These are phyloP conservation scores for Coremacera marginata DNA, from an alignment of 2,888 invertebrate species.

Conservation along the genomic window DNA sequence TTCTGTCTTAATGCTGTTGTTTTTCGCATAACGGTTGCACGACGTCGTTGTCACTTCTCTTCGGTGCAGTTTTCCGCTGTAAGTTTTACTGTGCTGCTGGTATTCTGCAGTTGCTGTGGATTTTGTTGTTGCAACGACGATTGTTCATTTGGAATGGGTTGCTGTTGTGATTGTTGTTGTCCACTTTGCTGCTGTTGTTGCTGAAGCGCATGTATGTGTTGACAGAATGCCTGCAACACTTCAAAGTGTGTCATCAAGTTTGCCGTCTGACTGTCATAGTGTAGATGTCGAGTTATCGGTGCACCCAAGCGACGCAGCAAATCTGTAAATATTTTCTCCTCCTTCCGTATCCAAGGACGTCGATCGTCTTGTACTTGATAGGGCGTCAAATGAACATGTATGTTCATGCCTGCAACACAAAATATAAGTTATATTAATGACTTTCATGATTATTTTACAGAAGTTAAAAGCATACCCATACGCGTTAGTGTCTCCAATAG, in stretches of 20 bases:
- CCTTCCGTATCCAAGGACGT: slow-evolving; percentile 86
- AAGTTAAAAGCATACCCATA: slow-evolving; percentile 72
- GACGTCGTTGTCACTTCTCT: slow-evolving; percentile 69
- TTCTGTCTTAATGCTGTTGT: slow-evolving; percentile 48
- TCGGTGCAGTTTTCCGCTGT: slow-evolving; percentile 59
- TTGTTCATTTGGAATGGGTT: slow-evolving; percentile 50
- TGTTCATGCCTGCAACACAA: slow-evolving; percentile 73
- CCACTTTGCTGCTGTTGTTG: slow-evolving; percentile 55
- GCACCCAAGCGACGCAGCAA: slow-evolving; percentile 77
- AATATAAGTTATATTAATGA: neutral
- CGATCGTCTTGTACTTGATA: slow-evolving; percentile 86
- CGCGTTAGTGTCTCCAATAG: slow-evolving; percentile 80
- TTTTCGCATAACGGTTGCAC: slow-evolving; percentile 47
- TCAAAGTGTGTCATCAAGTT: slow-evolving; percentile 83
- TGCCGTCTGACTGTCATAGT: slow-evolving; percentile 72
- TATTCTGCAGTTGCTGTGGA: slow-evolving; percentile 34
- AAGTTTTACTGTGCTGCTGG: slow-evolving; percentile 50
- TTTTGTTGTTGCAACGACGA: slow-evolving; percentile 50
- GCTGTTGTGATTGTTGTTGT: slow-evolving; percentile 50
- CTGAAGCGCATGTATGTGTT: slow-evolving; percentile 65
- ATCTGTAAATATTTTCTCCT: slow-evolving; percentile 82
- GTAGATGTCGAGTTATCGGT: slow-evolving; percentile 74
- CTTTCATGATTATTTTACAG: neutral
- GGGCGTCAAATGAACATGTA: slow-evolving; percentile 89
- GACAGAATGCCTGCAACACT: slow-evolving; percentile 76